These are phyloP conservation scores for Hermaeophaga mercurialis DNA, from an alignment of 2,888 invertebrate species.

Conservation along the genomic window DNA sequence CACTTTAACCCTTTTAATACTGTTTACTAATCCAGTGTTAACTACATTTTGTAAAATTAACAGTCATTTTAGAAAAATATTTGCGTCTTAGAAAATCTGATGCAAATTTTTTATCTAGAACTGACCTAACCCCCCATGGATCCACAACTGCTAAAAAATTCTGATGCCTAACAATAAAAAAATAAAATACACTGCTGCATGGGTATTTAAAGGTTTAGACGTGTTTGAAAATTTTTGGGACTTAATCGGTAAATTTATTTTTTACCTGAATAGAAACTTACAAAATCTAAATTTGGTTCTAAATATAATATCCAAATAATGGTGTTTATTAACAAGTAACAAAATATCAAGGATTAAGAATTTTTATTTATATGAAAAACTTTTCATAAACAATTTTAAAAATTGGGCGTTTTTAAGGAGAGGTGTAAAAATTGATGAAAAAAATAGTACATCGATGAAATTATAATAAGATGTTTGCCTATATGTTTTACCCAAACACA, in stretches of 20 bases:
- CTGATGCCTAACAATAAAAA: conserved; percentile 37
- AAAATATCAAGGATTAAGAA: too few relatives aligned
- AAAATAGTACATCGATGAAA: too few relatives aligned
- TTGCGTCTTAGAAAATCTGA: background rate
- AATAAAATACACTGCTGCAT: conserved; percentile 30
- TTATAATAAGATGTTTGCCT: too few relatives aligned
- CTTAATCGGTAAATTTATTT: background rate
- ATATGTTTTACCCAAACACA: too few relatives aligned
- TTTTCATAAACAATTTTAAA: too few relatives aligned
- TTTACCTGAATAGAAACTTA: background rate
- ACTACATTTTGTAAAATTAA: background rate
- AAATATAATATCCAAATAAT: too few relatives aligned
- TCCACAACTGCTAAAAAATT: conserved; percentile 16
- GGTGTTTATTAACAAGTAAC: too few relatives aligned
- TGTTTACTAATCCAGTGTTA: background rate
- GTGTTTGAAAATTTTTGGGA: background rate
- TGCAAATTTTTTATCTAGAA: conserved; percentile 6
- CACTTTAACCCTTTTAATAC: background rate
- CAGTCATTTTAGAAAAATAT: conserved; percentile 6
- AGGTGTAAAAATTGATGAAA: too few relatives aligned
- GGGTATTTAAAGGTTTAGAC: conserved; percentile 5
- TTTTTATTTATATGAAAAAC: too few relatives aligned
- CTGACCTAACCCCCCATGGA: conserved; percentile 1
- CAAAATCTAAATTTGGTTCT: too few relatives aligned
- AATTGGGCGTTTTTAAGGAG: too few relatives aligned